Conservation (phyloP, 2,113 vertebrate species). For the Triplophysa dalaica region DNA sequence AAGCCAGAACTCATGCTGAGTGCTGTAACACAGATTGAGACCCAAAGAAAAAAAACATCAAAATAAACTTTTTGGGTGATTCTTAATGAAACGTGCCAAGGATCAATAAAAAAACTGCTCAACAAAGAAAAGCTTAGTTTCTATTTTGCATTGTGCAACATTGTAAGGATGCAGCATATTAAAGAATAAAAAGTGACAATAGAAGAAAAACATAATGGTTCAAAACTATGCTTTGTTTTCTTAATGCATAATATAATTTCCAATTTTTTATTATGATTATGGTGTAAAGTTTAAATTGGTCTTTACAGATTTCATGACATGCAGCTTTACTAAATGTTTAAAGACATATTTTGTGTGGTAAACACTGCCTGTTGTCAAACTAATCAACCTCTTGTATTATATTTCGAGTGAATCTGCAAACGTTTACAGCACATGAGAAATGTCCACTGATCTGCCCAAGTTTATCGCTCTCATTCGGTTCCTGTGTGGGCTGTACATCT, state of each 20-base stretch:
- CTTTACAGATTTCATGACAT: neutral
- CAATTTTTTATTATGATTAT: no score
- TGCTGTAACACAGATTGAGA: neutral
- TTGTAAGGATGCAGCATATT: no score
- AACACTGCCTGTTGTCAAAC: conserved; percentile 41
- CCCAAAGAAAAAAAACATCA: neutral
- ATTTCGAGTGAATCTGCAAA: conserved; percentile 58
- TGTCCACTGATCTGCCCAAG: conserved; percentile 41
- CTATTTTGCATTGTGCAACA: no score
- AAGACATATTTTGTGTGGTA: conserved; percentile 42
- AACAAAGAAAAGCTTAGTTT: no score
- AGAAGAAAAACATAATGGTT: no score
- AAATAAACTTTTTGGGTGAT: no score
- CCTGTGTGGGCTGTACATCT: conserved; percentile 51
- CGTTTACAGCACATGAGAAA: conserved; percentile 49
- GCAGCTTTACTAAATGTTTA: conserved; percentile 31
- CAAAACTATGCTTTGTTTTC: no score
- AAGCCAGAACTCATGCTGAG: conserved; percentile 9
- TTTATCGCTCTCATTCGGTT: conserved; percentile 49
- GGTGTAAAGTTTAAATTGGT: no score
- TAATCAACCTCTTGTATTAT: conserved; percentile 31
- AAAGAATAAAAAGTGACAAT: no score
- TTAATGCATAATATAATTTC: no score
- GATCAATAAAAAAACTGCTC: no score
- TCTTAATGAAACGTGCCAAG: no score